Base-by-base conservation (phyloP, 64 coral and sea anemone genomes). In the Pocillopora damicornis region DNA sequence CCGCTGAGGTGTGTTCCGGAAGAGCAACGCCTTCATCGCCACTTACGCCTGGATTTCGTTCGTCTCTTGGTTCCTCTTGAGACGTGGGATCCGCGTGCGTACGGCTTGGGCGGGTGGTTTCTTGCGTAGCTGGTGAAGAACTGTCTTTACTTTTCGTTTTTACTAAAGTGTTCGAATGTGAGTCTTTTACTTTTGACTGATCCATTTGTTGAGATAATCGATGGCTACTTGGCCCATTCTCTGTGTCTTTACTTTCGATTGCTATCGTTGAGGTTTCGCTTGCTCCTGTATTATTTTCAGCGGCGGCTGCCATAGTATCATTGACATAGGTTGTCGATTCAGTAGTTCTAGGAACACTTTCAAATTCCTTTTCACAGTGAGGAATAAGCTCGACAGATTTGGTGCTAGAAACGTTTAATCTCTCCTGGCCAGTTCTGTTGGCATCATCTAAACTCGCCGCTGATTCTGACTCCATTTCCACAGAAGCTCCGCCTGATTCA, bases 1-100 rank as follows among this genome's bases (percentile, higher is more conserved):
- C 94, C 60, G 94, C 94, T 14, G 60, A 73, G 67, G 76, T 77
- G 18, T 87, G 88, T 56, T 85, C 65, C 17, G 13, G n/a, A 57
- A 58, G 20, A 35, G 22, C 61, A 22, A 63, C 22, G 36, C 68
- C 42, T 13, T 72, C 81, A 12, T 85, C 59, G 15, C 13, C 51
- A 75, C 76, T 77, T 10, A 18, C 22, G 8, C 22, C 16, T 30
- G 37, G 18, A 11, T 68, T 76, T 73, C 87, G 89, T 17, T 67
- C 22, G 63, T 37, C 42, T 37, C 82, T 59, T 2, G 26, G 25
- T 67, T 89, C 79, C 59, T 80, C 35, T 20, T 73, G 13, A 15
- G 73, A 23, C 25, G 85, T 88, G 15, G 86, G 23, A 38, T 91
- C 73, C 7, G 86, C 74, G 59, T 74, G 75, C 45, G 89, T 95